A percentile compares a stretch with the other conserved stretches of the same genome.
Evolutionary conservation across 2,113 vertebrate species (phyloP).

Genomic region (Phainopepla nitens): DNA sequence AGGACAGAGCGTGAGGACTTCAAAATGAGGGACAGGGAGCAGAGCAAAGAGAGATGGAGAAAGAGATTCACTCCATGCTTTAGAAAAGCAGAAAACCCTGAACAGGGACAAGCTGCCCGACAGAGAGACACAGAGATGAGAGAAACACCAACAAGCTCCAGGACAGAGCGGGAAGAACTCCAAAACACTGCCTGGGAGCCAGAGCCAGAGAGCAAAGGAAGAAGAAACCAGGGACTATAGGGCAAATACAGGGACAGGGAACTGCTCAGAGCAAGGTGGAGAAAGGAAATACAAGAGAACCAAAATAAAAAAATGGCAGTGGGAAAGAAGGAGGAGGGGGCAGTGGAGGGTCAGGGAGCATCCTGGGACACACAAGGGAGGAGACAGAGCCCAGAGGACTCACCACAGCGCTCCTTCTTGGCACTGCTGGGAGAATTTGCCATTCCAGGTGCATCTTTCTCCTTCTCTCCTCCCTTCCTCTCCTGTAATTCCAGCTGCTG

Average conservation of each 20-base stretch:
- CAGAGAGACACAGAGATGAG: neutral
- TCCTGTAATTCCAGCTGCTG: neutral
- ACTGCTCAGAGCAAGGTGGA: neutral
- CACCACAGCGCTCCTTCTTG: neutral
- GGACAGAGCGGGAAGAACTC: neutral
- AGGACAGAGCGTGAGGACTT: neutral
- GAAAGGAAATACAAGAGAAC: neutral
- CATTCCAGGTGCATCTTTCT: neutral
- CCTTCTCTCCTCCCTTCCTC: neutral
- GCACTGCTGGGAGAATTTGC: neutral
- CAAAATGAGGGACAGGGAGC: neutral
- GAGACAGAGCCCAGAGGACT: neutral
- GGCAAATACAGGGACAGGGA: neutral
- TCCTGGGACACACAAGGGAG: neutral
- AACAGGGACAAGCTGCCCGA: fast-evolving
- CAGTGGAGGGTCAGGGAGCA: neutral
- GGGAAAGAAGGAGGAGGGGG: neutral
- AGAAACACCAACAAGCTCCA: neutral
- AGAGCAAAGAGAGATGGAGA: neutral
- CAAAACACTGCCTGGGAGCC: neutral
- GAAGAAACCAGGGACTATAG: neutral
- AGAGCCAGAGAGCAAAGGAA: neutral
- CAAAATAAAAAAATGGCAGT: neutral
- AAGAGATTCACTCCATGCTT: neutral
- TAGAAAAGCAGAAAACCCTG: neutral